Evolutionary conservation across 2,113 vertebrate genomes (phyloP).

Genomic region (Eira barbara): DNA sequence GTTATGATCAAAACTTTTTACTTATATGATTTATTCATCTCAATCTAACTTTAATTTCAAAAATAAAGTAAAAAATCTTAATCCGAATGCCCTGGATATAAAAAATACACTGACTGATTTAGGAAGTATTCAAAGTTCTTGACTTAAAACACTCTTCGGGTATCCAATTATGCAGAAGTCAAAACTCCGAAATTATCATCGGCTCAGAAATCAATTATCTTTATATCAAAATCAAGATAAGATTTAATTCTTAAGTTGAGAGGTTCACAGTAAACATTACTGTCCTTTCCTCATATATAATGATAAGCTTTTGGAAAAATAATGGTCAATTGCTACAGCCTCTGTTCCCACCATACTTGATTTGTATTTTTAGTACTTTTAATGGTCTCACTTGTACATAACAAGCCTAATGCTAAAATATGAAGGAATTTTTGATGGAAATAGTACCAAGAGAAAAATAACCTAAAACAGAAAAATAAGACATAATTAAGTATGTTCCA

Average conservation of each 20-base stretch:
- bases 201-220: not conserved
- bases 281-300: not conserved
- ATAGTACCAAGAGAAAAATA: constrained; percentile 9
- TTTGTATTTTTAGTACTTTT: not conserved
- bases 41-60: constrained; percentile 1
- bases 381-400: not conserved
- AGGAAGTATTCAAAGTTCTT: constrained; percentile 8
- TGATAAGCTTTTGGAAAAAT: constrained; percentile 1
- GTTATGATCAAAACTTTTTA: not conserved
- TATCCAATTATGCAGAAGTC: not conserved
- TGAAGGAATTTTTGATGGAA: not conserved
- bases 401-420: constrained; percentile 24
- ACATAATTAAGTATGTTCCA: not conserved
- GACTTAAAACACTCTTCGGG: not conserved
- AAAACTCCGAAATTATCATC: not conserved
- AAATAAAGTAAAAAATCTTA: not conserved
- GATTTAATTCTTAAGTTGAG: not conserved
- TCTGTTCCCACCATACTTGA: not conserved
- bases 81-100: not conserved
- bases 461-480: not conserved
- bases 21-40: not conserved
- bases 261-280: not conserved
- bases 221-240: not conserved
- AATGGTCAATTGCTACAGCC: not conserved
- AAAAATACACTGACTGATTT: not conserved